These are phyloP conservation scores for Leptopilina myrica DNA, from an alignment of 2,888 invertebrate genomes.

Conservation along the genomic window DNA sequence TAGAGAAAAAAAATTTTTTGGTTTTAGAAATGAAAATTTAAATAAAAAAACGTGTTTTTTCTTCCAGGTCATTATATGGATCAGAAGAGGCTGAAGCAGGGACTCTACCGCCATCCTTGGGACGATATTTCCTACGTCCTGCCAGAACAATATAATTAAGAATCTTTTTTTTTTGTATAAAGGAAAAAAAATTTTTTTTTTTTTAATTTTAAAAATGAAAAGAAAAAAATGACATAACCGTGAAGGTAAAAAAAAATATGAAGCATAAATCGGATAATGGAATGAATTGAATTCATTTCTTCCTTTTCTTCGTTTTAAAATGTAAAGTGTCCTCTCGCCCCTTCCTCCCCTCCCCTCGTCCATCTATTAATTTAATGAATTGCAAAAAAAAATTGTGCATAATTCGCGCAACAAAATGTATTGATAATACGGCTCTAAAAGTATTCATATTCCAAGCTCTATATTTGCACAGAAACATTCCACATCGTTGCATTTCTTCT, in stretches of 20 bases:
- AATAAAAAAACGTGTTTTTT: slow-evolving; percentile 10
- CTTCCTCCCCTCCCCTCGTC: not conserved
- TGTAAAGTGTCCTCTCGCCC: not conserved
- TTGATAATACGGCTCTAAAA: slow-evolving; percentile 6
- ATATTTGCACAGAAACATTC: slow-evolving; percentile 55
- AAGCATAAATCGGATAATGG: too few species aligned
- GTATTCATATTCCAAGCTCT: slow-evolving; percentile 24
- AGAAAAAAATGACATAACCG: too few species aligned
- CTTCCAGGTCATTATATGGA: slow-evolving; percentile 94
- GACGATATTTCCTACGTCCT: slow-evolving; percentile 96
- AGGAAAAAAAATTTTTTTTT: not conserved
- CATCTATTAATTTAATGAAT: slow-evolving; percentile 41
- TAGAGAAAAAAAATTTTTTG: not conserved
- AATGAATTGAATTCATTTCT: not conserved
- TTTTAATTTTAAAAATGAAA: too few species aligned
- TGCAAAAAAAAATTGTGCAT: not conserved
- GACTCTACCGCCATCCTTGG: slow-evolving; percentile 99
- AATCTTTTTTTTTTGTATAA: slow-evolving; percentile 30
- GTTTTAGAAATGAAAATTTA: not conserved
- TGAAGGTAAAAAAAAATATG: too few species aligned
- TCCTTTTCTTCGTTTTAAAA: not conserved
- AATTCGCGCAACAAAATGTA: slow-evolving; percentile 8
- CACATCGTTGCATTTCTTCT: slow-evolving; percentile 57
- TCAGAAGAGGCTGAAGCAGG: slow-evolving; percentile 98
- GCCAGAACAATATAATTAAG: slow-evolving; percentile 83